These are phyloP conservation scores for Alectura lathami DNA, from an alignment of 2,113 vertebrate species.

Conservation along the genomic window DNA sequence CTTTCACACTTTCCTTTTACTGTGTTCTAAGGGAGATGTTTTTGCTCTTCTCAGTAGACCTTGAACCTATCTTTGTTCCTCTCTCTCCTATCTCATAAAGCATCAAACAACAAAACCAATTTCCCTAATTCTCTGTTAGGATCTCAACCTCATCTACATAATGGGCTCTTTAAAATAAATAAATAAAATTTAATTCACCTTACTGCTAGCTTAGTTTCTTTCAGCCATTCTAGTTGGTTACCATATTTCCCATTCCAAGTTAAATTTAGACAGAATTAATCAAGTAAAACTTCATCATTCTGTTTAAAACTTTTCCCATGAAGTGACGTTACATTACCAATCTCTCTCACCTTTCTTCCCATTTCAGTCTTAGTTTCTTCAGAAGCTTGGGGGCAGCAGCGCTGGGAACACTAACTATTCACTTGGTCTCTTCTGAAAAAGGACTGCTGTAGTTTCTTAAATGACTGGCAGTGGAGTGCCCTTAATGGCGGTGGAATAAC, in stretches of 20 bases:
- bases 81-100: neutral
- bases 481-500: neutral
- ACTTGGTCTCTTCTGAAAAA: neutral
- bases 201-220: neutral
- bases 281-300: neutral
- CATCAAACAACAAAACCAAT: neutral
- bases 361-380: neutral
- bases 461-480: neutral
- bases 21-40: neutral
- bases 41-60: neutral
- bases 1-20: neutral
- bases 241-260: neutral
- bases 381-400: neutral
- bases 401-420: neutral
- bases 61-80: neutral
- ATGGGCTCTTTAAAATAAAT: neutral
- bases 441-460: neutral
- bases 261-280: neutral
- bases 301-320: neutral
- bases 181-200: neutral
- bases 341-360: neutral
- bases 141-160: neutral
- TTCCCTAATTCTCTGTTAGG: neutral
- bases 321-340: neutral
- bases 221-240: neutral